phyloP scores from a whole-genome alignment of 2,888 invertebrate genomes.

The Carcina quercana region DNA sequence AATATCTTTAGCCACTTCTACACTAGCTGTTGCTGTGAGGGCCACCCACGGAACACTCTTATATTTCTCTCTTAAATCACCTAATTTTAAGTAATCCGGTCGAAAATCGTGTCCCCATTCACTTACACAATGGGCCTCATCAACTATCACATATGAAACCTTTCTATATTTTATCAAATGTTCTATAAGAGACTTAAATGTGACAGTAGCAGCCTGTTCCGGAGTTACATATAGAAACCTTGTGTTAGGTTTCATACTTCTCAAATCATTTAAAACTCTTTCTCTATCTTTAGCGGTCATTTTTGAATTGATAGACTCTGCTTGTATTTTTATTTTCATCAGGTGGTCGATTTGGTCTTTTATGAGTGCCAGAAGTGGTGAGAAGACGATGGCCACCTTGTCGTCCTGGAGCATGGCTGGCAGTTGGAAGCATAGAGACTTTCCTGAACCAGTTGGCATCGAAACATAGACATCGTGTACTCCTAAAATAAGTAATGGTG shows the following conservation, averaged over 20 bases:
- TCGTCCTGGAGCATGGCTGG: constrained; percentile 89
- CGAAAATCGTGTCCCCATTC: constrained; percentile 99
- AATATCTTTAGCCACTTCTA: constrained; percentile 88
- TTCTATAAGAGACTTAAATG: constrained; percentile 80
- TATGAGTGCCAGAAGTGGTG: constrained; percentile 96
- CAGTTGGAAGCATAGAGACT: constrained; percentile 97
- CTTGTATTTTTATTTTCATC: constrained; percentile 82
- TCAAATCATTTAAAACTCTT: constrained; percentile 85
- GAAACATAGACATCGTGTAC: constrained; percentile 94
- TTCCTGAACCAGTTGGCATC: constrained; percentile 99
- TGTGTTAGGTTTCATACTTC: constrained; percentile 81
- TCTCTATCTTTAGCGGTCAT: constrained; percentile 85
- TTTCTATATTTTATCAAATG: constrained; percentile 83
- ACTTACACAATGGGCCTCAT: constrained; percentile 98
- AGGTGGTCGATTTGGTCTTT: constrained; percentile 97
- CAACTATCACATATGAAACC: constrained; percentile 93
- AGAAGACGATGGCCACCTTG: constrained; percentile 94
- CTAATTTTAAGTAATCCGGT: constrained; percentile 94
- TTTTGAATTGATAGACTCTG: constrained; percentile 95
- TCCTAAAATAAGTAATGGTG: constrained; percentile 63
- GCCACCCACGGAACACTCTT: constrained; percentile 89
- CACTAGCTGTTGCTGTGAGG: constrained; percentile 94
- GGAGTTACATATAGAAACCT: constrained; percentile 96
- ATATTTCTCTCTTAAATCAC: constrained; percentile 71
- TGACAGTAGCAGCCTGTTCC: constrained; percentile 91